A percentile compares a stretch with the other conserved stretches of the same genome.
These are phyloP conservation scores for Oscheius sp. DNA, from an alignment of 2,888 invertebrate genomes.

Conservation along the genomic window DNA sequence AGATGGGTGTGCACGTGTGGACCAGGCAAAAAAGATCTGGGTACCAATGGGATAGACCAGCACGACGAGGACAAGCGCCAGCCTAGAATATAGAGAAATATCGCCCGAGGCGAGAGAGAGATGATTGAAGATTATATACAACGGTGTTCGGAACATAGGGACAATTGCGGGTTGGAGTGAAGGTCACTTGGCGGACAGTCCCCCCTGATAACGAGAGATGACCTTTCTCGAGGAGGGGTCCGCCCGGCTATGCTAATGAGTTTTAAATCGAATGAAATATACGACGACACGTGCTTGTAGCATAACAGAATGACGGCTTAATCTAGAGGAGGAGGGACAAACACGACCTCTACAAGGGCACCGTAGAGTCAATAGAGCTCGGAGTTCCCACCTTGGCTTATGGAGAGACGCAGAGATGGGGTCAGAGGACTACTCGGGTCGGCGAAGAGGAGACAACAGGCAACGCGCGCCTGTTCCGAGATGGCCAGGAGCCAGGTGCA, in stretches of 20 bases:
- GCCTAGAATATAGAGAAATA: conserved; percentile 9
- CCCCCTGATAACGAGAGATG: conserved; percentile 27
- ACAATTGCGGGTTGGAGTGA: conserved; percentile 31
- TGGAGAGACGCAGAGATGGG: conserved; percentile 29
- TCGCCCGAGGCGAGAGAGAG: background rate
- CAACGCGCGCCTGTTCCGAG: conserved; percentile 30
- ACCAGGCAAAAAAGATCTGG: background rate
- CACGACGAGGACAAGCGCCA: background rate
- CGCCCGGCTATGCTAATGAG: conserved; percentile 27
- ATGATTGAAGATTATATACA: background rate
- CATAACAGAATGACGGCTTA: conserved; percentile 5
- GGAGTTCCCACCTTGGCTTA: conserved; percentile 26
- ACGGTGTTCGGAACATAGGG: conserved; percentile 23
- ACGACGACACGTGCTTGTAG: background rate
- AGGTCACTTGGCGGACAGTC: conserved; percentile 16
- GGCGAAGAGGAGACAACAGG: too few relatives aligned
- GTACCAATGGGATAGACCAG: background rate
- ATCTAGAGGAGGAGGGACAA: conserved; percentile 7
- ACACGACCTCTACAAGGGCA: conserved; percentile 15
- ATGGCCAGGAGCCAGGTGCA: background rate
- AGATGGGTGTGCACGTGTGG: conserved; percentile 13
- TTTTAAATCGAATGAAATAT: background rate
- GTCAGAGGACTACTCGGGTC: conserved; percentile 8
- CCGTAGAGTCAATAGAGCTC: conserved; percentile 19
- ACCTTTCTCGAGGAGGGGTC: conserved; percentile 18